Evolutionary conservation across 2,888 invertebrate genomes (phyloP).

Genomic region (Aleiodes alternator): DNA sequence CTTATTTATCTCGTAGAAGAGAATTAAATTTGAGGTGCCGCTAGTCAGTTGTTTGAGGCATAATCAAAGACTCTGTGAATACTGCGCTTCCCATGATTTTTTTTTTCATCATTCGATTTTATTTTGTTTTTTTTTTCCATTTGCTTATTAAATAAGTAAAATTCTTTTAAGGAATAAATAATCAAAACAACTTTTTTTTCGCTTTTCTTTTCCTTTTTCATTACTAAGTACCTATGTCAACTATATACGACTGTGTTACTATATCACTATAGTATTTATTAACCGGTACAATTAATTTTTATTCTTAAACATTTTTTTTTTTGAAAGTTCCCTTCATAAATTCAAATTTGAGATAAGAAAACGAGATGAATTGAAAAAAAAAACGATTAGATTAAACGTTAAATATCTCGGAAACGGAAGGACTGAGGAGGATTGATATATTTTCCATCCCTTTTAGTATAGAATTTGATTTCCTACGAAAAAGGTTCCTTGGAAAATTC

Average conservation of each 20-base stretch:
- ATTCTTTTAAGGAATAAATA: conserved; percentile 10
- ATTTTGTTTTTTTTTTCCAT: background rate
- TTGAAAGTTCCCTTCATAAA: no score
- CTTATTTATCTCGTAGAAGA: background rate
- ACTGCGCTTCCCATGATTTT: background rate
- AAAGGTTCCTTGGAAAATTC: no score
- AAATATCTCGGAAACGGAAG: no score
- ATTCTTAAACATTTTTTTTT: conserved; percentile 26
- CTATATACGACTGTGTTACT: conserved; percentile 29
- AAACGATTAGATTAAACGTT: no score
- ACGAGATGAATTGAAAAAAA: no score
- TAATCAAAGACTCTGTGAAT: conserved; percentile 9
- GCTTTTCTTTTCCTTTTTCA: conserved; percentile 6
- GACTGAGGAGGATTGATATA: no score
- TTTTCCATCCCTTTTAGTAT: no score
- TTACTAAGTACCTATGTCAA: conserved; percentile 19
- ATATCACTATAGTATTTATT: conserved; percentile 32
- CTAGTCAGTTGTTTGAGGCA: conserved; percentile 7
- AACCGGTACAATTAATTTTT: conserved; percentile 25
- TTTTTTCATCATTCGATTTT: background rate
- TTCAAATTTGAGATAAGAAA: no score
- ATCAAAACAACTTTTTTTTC: conserved; percentile 21
- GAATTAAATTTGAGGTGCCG: conserved; percentile 15
- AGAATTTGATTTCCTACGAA: no score
- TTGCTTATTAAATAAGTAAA: conserved; percentile 15